Conservation (phyloP, 2,113 vertebrate genomes). For the Nibea albiflora region DNA sequence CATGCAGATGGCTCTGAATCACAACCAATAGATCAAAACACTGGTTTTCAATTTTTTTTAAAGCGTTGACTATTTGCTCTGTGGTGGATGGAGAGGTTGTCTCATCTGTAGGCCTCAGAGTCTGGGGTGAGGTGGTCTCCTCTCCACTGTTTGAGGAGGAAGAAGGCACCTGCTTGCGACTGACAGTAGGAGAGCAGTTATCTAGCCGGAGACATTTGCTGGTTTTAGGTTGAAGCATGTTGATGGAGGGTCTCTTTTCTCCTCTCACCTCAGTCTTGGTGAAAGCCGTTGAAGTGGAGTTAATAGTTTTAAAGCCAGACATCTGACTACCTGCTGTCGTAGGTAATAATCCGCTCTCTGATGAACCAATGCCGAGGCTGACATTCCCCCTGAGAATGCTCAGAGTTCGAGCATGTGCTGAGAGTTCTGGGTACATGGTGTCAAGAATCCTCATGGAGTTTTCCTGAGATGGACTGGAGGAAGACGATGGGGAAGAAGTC, state of each 20-base stretch:
- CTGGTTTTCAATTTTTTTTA: conserved; percentile 85
- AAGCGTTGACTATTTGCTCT: conserved; percentile 59
- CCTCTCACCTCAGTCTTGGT: conserved; percentile 86
- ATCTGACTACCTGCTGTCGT: conserved; percentile 77
- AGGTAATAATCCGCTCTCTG: conserved; percentile 72
- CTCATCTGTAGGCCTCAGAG: background rate
- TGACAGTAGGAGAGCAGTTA: conserved; percentile 65
- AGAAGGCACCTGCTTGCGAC: conserved; percentile 4
- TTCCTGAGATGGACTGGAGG: conserved; percentile 84
- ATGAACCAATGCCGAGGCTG: conserved; percentile 78
- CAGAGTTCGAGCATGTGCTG: conserved; percentile 92
- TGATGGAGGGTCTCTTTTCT: conserved; percentile 73
- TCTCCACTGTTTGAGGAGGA: conserved; percentile 26
- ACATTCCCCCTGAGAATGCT: conserved; percentile 93
- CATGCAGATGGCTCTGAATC: conserved; percentile 87
- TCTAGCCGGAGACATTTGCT: conserved; percentile 89
- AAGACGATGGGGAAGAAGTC: conserved; percentile 67
- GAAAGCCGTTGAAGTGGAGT: conserved; percentile 91
- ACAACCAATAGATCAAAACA: conserved; percentile 93
- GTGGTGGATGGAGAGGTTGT: background rate
- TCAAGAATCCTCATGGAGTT: conserved; percentile 95
- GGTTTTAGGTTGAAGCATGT: conserved; percentile 77
- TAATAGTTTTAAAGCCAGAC: conserved; percentile 88
- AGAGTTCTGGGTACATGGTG: conserved; percentile 95
- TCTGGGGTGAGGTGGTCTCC: conserved; percentile 1